phyloP scores from a whole-genome alignment of 2,797 vertebrate species.

The Eospalax fontanierii region DNA sequence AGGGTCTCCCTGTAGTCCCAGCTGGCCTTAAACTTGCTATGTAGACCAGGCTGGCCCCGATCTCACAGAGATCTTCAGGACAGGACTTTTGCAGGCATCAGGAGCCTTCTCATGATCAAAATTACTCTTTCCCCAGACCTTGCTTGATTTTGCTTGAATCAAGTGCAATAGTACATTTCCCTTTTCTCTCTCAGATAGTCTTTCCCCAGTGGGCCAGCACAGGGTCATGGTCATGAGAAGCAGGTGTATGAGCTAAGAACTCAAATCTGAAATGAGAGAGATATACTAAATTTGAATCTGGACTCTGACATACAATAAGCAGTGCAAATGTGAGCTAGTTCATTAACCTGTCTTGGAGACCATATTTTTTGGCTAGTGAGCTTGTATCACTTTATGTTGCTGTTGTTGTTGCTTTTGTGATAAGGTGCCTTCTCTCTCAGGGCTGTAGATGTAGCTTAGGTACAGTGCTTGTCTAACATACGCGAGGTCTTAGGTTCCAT shows the following conservation, averaged over 20 bases:
- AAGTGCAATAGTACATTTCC: neutral
- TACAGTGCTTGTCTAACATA: too few relatives aligned
- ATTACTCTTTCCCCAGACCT: neutral
- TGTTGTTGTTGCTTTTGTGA: fast-evolving
- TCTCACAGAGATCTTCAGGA: neutral
- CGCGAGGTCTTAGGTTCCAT: too few relatives aligned
- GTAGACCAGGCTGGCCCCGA: too few relatives aligned
- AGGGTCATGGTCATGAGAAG: neutral
- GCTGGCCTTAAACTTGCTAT: too few relatives aligned
- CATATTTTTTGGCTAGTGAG: neutral
- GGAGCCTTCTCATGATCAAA: neutral
- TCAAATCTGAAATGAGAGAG: neutral
- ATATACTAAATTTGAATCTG: neutral
- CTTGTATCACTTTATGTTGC: neutral
- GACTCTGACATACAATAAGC: neutral
- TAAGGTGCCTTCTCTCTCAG: neutral
- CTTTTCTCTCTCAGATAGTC: neutral
- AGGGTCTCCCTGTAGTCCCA: too few relatives aligned
- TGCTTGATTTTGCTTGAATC: neutral
- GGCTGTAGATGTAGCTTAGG: too few relatives aligned
- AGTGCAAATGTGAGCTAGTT: too few relatives aligned
- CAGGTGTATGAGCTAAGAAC: neutral
- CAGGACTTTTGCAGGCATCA: neutral
- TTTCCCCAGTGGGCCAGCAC: neutral
- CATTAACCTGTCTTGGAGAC: neutral